Evolutionary conservation across 2,113 vertebrate genomes (phyloP).

Genomic region (Tyto alba): DNA sequence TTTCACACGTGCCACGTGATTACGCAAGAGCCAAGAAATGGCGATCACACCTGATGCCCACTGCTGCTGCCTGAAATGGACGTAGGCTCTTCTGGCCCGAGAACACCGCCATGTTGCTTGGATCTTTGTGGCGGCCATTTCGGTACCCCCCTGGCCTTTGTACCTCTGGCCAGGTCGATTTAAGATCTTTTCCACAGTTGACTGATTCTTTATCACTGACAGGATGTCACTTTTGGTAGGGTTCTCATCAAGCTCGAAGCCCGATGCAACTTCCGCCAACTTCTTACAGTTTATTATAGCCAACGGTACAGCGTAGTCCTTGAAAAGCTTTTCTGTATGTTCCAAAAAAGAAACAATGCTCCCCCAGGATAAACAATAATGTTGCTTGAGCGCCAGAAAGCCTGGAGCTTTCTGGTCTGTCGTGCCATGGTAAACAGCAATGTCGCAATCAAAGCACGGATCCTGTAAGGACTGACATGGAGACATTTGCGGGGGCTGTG

Average conservation of each 20-base stretch:
- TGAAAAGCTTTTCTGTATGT: constrained; percentile 68
- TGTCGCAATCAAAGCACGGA: background rate
- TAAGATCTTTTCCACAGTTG: constrained; percentile 60
- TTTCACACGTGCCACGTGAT: constrained; percentile 63
- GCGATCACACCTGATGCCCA: constrained; percentile 80
- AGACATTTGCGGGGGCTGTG: constrained; percentile 39
- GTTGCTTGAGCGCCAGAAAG: constrained; percentile 75
- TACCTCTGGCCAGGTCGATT: constrained; percentile 75
- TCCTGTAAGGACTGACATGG: background rate
- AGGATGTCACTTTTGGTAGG: constrained; percentile 51
- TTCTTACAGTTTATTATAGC: constrained; percentile 68
- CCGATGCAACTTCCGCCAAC: constrained; percentile 52
- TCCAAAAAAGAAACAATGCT: constrained; percentile 63
- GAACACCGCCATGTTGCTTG: constrained; percentile 77
- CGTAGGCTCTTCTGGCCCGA: constrained; percentile 55
- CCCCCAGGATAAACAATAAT: constrained; percentile 69
- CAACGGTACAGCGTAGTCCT: constrained; percentile 72
- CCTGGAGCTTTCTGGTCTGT: constrained; percentile 63
- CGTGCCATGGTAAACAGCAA: constrained; percentile 67
- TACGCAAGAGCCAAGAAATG: constrained; percentile 70
- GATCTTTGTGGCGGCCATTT: constrained; percentile 70
- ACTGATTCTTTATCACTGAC: constrained; percentile 72
- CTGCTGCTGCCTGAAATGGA: constrained; percentile 56
- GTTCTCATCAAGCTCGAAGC: constrained; percentile 47
- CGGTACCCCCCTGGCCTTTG: constrained; percentile 70